Percentiles rank a stretch among this genome's conserved stretches.
Conservation (phyloP, 2,888 invertebrate genomes). For the Hemithea aestivaria region DNA sequence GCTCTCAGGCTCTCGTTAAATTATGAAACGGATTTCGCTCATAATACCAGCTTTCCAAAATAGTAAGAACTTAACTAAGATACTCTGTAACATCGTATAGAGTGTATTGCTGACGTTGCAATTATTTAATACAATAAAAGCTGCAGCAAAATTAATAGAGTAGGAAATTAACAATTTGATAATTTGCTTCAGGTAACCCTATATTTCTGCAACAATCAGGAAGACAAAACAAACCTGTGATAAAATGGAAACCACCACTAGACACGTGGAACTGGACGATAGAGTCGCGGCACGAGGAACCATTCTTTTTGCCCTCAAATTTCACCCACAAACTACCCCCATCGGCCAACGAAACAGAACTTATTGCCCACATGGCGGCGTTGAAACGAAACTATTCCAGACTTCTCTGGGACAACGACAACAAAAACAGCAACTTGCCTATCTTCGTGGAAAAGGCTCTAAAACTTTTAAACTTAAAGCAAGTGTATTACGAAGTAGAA, state of each 20-base stretch:
- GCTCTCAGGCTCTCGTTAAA: too few species aligned
- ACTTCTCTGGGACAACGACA: slow-evolving; percentile 86
- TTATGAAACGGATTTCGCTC: too few species aligned
- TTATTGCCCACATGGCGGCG: slow-evolving; percentile 65
- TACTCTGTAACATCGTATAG: too few species aligned
- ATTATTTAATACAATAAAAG: too few species aligned
- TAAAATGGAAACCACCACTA: slow-evolving; percentile 70
- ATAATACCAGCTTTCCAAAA: too few species aligned
- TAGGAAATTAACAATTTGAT: slow-evolving; percentile 1
- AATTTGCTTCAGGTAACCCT: slow-evolving; percentile 60
- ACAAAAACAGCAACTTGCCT: slow-evolving; percentile 85
- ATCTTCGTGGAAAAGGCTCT: slow-evolving; percentile 90
- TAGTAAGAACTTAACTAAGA: too few species aligned
- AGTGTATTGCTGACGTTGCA: too few species aligned
- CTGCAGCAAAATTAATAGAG: too few species aligned
- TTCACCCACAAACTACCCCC: slow-evolving; percentile 73
- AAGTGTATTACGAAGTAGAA: slow-evolving; percentile 91
- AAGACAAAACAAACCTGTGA: slow-evolving; percentile 55
- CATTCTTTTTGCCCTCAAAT: slow-evolving; percentile 66
- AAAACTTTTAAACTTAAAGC: slow-evolving; percentile 89
- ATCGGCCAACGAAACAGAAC: slow-evolving; percentile 69
- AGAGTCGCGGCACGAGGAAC: slow-evolving; percentile 58
- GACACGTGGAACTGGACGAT: slow-evolving; percentile 71
- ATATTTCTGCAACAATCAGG: slow-evolving; percentile 60
- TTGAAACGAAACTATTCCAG: slow-evolving; percentile 74